phyloP scores from a whole-genome alignment of 2,888 invertebrate species.

The Phasia obesa region DNA sequence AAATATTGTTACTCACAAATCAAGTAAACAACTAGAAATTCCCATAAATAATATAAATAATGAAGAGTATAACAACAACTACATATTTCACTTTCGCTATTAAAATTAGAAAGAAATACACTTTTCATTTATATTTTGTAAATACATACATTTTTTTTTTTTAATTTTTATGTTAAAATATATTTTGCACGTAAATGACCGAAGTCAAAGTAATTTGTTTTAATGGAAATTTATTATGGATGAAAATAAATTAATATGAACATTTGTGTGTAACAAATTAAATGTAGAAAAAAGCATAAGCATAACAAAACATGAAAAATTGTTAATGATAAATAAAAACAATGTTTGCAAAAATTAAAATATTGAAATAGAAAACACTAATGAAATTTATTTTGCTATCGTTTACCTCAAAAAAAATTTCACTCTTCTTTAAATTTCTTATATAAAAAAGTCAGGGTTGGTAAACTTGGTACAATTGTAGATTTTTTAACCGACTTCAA shows the following conservation, averaged over 20 bases:
- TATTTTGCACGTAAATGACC: conserved; percentile 69
- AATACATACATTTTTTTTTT: conserved; percentile 12
- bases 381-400: not conserved
- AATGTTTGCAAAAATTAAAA: conserved; percentile 8
- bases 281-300: conserved; percentile 1
- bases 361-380: too few species aligned
- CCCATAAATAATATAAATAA: not conserved
- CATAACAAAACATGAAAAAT: conserved; percentile 12
- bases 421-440: too few species aligned
- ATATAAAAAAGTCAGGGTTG: too few species aligned
- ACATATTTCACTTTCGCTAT: conserved; percentile 66
- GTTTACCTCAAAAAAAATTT: not conserved
- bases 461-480: too few species aligned
- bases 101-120: conserved; percentile 64
- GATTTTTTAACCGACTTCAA: too few species aligned
- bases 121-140: conserved; percentile 33
- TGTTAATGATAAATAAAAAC: not conserved
- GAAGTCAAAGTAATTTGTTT: conserved; percentile 64
- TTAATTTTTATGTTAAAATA: conserved; percentile 18
- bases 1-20: not conserved
- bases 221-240: conserved; percentile 43
- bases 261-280: not conserved
- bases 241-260: conserved; percentile 28
- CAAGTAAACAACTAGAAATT: not conserved
- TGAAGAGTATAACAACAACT: conserved; percentile 1